Evolutionary conservation across 2,797 vertebrate species (phyloP).

Genomic region (Syngnathus acus): DNA sequence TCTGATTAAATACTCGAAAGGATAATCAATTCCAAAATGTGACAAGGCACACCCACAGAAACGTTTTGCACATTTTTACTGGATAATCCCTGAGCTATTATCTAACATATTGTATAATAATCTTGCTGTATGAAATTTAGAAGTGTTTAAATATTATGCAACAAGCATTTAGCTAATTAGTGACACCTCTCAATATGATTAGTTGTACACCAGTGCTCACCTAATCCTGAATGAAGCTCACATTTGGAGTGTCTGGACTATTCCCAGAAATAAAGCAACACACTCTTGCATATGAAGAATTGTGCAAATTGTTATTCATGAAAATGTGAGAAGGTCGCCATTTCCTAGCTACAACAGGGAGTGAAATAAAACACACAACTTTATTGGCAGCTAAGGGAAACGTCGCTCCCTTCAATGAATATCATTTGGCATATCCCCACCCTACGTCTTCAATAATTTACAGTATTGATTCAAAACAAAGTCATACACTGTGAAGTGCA

Average conservation of each 20-base stretch:
- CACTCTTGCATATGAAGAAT: conserved; percentile 56
- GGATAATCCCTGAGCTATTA: background rate
- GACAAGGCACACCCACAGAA: background rate
- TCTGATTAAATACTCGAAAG: no score
- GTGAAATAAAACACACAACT: conserved; percentile 31
- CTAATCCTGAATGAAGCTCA: background rate
- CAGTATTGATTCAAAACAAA: conserved; percentile 69
- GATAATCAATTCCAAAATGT: background rate
- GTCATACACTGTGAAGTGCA: conserved; percentile 57
- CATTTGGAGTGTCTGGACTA: background rate
- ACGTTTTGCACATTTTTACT: background rate
- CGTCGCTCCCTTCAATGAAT: conserved; percentile 64
- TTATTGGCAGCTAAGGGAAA: conserved; percentile 62
- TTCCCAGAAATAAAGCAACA: background rate
- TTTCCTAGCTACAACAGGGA: conserved; percentile 13
- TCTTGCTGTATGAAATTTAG: background rate
- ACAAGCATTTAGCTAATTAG: background rate
- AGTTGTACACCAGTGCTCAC: no score
- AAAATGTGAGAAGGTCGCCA: conserved; percentile 57
- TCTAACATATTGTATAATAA: background rate
- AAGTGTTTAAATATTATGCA: background rate
- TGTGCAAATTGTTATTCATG: conserved; percentile 72
- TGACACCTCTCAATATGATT: background rate
- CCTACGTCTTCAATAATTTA: conserved; percentile 68
- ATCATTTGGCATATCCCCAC: conserved; percentile 64